Base-by-base conservation (phyloP, 2,113 vertebrate genomes). In the Labeo rohita region DNA sequence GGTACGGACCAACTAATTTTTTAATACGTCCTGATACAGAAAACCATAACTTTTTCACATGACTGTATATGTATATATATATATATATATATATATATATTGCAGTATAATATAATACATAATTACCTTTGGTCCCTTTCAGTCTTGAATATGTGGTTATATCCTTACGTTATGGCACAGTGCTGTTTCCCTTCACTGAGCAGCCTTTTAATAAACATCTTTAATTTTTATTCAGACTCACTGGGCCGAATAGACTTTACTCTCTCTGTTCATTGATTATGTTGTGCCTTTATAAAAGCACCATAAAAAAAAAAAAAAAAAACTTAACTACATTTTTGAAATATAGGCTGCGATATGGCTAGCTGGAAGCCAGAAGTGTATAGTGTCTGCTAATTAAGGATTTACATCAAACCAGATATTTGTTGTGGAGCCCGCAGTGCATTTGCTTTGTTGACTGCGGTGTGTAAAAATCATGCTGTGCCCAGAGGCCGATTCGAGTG, bases 301-400 rank as follows among this genome's bases (percentile, higher is more conserved):
- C 28, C 36, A 54, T 59, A 39, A 83, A 43, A 83, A 56, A 56
- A 56, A 18, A 56, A 10, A 50, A 50, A 12, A 50, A 50, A 56
- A 47, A 50, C 80, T 54, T 72, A 72, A 72, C 23, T 54, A 45
- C 82, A 23, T 59, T 74, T 84, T 73, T 84, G 7, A 73, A 43
- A 74, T 45, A 59, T 80, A 80, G 77, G 39, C 16, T 13, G 50
- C 52, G 34, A 83, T 45, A 56, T 6, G 18, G 50, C 66, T 84
- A 59, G 81, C 81, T 39, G 81, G 66, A 83, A 56, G 68, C 81
- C 49, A 73, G 36, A 59, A 73, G 7, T 72, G 68, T n/a, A 54
- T 72, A 23, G 49, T 9, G 66, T 73, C 81, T 83, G 8, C 36
- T 84, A 73, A 84, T 84, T 56, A 84, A 45, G 82, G 63, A 81